Evolutionary conservation across 2,888 invertebrate species (phyloP), one percentile per base, ranked within the genome.

Genomic region (Augochlorella aurata): DNA sequence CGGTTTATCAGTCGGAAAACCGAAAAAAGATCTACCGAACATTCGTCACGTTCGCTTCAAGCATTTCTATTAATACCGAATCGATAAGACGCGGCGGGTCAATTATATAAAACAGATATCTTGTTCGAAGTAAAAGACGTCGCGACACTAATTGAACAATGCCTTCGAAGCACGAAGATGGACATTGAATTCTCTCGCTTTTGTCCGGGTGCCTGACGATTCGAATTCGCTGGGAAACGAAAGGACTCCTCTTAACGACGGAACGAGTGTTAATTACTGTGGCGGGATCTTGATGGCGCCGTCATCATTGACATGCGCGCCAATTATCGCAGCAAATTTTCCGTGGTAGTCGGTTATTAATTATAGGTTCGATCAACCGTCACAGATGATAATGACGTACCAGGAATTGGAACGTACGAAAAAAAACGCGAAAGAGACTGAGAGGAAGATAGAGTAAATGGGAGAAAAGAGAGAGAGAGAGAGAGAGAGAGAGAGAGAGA

Each of bases 271-370:
- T 78, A 79, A 79, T 83, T 83, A 83, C 49, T 24, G 45, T 44
- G 47, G 65, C 69, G 68, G 58, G 71, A 65, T 69, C 79, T 83
- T 24, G 52, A 67, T 67, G 79, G 69, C 72, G 79, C 65, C 77
- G 68, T 80, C 80, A 69, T 45, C 77, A 72, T 84, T 84, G 84
- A 84, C 80, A 81, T 63, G 72, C 72, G 84, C 68, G 74, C 77
- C 77, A 77, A 80, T 84, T 84, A 84, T 77, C 74, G 21, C 10
- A 21, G 73, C 65, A 84, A 61, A 69, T 75, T 84, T 84, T 73
- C 77, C 72, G 58, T 72, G 66, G 47, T 38, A 69, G 77, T 77
- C 61, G 54, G 45, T 38, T 75, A 77, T 84, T 84, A 84, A 84
- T 84, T 75, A 78, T 70, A 76, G 63, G 72, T 72, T 78, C 70